phyloP scores from a whole-genome alignment of 2,888 invertebrate genomes.

The Poecilus cupreus region DNA sequence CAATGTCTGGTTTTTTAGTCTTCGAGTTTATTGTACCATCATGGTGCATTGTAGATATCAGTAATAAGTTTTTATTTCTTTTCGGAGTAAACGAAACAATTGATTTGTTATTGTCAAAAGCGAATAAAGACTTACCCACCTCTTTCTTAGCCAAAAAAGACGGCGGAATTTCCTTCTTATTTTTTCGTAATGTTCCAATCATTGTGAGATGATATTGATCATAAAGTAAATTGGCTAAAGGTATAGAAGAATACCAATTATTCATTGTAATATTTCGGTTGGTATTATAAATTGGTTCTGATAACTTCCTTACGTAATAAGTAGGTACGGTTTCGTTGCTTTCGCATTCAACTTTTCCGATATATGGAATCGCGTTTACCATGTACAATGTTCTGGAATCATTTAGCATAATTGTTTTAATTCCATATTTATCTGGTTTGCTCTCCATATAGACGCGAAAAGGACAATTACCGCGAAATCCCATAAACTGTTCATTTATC shows the following conservation, averaged over 20 bases:
- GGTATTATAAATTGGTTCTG: neutral
- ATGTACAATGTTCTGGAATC: conserved; percentile 61
- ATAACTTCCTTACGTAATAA: conserved; percentile 10
- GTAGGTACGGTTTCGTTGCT: neutral
- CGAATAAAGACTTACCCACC: too few species aligned
- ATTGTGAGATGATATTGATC: neutral
- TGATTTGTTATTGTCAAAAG: neutral
- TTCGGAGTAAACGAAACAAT: neutral
- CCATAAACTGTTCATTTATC: conserved; percentile 61
- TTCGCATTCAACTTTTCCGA: conserved; percentile 59
- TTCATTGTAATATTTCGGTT: neutral
- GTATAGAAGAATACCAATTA: neutral
- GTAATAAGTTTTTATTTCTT: too few species aligned
- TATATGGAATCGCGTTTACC: conserved; percentile 62
- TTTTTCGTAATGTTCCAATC: neutral
- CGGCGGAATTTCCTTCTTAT: neutral
- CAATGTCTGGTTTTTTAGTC: too few species aligned
- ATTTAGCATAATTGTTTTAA: conserved; percentile 61
- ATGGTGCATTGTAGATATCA: too few species aligned
- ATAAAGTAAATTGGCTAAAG: neutral
- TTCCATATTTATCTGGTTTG: conserved; percentile 62
- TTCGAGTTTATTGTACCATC: too few species aligned
- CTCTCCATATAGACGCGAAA: conserved; percentile 60
- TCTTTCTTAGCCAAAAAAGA: neutral
- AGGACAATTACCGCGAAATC: conserved; percentile 60